Evolutionary conservation across 2,888 invertebrate species (phyloP), one percentile per base, ranked within the genome.

Genomic region (Megastigmus dorsalis): DNA sequence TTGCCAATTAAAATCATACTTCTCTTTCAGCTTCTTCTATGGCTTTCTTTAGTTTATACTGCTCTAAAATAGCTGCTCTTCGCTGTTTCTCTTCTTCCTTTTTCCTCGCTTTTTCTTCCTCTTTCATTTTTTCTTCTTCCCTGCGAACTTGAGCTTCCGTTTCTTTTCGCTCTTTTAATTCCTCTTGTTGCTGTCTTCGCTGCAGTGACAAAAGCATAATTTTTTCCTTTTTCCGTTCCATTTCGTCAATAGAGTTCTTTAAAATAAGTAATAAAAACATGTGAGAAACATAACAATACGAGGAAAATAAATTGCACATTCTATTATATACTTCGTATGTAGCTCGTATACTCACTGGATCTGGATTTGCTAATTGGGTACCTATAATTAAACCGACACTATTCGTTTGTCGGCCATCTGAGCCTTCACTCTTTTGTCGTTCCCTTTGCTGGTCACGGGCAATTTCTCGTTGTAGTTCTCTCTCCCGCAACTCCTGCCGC

Each of bases 1-100:
- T n/a, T n/a, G n/a, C n/a, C n/a, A n/a, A 65, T 28, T 2, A 18
- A 30, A 62, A 48, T 76, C 84, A 78, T 81, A 94, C 95, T 91
- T 95, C 95, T 85, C 95, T 89, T 88, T 96, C 95, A 26, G 96
- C 96, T 89, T 97, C 96, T 87, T 97, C 97, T 77, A 95, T 93
- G 68, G 95, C 95, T 89, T 98, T 98, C 87, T 97, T 96, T 81
- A 97, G 90, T 89, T 97, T 95, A 89, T 98, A 96, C 88, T 97
- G 95, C 85, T 97, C 96, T 81, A 97, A 91, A 85, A 98, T 98
- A 79, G 92, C 92, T 79, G 96, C 95, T 68, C 97, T 89, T 74
- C 97, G 90, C n/a, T 94, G 92, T 82, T 93, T 93, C 88, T 98
- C 97, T 84, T 97, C 97, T 82, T 95, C 93, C 88, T 93, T 92